Percentiles rank a stretch among this genome's conserved stretches.
Evolutionary conservation across 2,888 invertebrate genomes (phyloP).

Genomic region (Noctua janthe): DNA sequence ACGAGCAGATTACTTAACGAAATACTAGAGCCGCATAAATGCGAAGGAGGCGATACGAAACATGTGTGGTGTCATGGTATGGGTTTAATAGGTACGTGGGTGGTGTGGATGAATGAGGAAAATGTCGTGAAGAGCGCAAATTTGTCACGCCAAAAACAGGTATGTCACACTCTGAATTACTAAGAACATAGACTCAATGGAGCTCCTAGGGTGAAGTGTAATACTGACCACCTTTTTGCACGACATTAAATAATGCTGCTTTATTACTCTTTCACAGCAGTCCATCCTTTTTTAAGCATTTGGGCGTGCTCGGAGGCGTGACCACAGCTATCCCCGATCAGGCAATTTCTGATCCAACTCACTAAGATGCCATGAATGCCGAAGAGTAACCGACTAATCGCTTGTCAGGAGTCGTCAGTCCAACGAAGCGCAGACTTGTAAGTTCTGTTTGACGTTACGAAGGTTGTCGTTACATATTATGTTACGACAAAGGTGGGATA

Average conservation of each 20-base stretch:
- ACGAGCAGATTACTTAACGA: background rate
- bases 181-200: conserved; percentile 1
- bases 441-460: background rate
- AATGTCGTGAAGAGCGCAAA: background rate
- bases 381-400: background rate
- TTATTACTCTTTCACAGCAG: background rate
- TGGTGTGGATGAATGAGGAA: background rate
- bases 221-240: background rate
- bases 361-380: conserved; percentile 21
- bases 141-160: conserved; percentile 1
- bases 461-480: background rate
- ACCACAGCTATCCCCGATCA: background rate
- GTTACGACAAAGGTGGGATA: background rate
- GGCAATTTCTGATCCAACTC: background rate
- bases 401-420: background rate
- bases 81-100: background rate
- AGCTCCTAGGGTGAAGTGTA: background rate
- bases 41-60: background rate
- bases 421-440: background rate
- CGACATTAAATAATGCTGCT: background rate
- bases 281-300: background rate
- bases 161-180: conserved; percentile 3
- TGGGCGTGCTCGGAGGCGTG: conserved; percentile 1
- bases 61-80: background rate
- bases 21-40: conserved; percentile 32